Evolutionary conservation across 2,113 vertebrate species (phyloP).

Genomic region (Larimichthys crocea): DNA sequence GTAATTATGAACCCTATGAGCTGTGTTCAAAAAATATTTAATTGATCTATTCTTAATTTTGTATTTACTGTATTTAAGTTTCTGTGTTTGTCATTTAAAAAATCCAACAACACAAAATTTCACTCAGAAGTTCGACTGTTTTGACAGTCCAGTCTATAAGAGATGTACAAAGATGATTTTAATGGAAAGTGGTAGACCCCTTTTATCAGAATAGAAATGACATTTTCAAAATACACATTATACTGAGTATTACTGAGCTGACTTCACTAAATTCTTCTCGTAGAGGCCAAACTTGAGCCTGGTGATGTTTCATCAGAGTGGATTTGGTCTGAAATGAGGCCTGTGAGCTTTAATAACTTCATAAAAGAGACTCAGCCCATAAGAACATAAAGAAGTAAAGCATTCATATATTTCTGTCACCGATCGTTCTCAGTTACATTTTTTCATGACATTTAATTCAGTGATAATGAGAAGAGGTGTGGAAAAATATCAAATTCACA

Average conservation of each 20-base stretch:
- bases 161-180: background rate
- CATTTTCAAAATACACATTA: background rate
- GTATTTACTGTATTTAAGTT: background rate
- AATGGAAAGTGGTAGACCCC: background rate
- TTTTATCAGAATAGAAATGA: background rate
- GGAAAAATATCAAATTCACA: background rate
- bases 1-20: background rate
- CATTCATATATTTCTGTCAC: background rate
- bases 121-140: background rate
- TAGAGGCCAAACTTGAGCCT: constrained; percentile 30
- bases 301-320: background rate
- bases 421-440: background rate
- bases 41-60: constrained; percentile 5
- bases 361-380: background rate
- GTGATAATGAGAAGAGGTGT: background rate
- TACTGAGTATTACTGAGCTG: background rate
- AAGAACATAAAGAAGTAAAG: constrained; percentile 5
- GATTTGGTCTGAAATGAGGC: constrained; percentile 33
- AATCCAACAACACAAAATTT: background rate
- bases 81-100: background rate
- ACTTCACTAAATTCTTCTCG: background rate
- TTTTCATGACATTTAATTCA: background rate
- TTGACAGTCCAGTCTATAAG: background rate
- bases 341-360: constrained; percentile 22
- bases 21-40: background rate